Conservation (phyloP, 2,888 invertebrate genomes). For the Chironomus riparius region DNA sequence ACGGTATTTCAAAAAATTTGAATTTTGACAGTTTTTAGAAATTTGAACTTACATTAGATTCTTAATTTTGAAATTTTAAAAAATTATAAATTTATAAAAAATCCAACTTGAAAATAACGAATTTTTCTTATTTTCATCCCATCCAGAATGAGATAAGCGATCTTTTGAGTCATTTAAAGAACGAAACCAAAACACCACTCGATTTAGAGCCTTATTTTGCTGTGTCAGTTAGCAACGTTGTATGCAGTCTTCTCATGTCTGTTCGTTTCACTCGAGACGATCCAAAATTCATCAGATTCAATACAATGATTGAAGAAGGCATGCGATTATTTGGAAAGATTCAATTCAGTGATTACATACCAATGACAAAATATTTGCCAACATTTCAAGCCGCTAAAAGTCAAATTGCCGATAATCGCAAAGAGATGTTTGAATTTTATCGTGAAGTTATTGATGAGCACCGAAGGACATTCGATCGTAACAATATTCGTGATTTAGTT, state of each 20-base stretch:
- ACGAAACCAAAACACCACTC: constrained; percentile 56
- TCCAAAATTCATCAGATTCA: constrained; percentile 65
- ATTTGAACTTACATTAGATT: too few relatives aligned
- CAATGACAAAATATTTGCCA: constrained; percentile 59
- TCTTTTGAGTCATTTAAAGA: constrained; percentile 56
- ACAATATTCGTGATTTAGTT: constrained; percentile 70
- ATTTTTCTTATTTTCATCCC: constrained; percentile 28
- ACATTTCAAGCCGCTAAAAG: constrained; percentile 54
- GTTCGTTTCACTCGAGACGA: constrained; percentile 74
- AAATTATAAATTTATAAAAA: neutral
- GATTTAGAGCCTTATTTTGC: constrained; percentile 69
- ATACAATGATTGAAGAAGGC: constrained; percentile 82
- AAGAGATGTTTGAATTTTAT: constrained; percentile 77
- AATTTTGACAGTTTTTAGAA: neutral
- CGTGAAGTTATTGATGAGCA: constrained; percentile 77
- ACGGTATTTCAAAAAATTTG: too few relatives aligned
- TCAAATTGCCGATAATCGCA: constrained; percentile 59
- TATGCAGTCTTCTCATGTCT: constrained; percentile 84
- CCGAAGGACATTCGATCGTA: constrained; percentile 61
- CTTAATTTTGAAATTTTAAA: neutral
- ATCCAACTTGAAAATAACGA: neutral
- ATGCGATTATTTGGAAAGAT: constrained; percentile 79
- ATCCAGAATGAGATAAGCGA: constrained; percentile 64
- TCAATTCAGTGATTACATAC: constrained; percentile 74
- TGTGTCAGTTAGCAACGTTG: constrained; percentile 79